These are phyloP conservation scores for Pristionchus mayeri DNA, from an alignment of 2,888 invertebrate genomes.

Conservation along the genomic window DNA sequence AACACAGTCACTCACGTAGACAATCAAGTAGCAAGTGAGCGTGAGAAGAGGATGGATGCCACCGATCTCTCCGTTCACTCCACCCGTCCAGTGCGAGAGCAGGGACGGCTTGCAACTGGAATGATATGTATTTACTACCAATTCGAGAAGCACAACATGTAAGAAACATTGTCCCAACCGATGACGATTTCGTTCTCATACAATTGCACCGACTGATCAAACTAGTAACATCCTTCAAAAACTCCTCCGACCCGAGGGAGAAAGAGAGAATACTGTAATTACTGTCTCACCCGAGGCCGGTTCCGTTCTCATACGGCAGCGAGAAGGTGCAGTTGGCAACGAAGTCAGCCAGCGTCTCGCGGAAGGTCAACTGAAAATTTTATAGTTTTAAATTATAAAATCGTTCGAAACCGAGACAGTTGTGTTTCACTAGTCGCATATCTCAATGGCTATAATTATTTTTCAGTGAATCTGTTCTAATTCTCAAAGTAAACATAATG, in stretches of 20 bases:
- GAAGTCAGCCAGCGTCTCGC: conserved; percentile 65
- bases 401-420: not conserved
- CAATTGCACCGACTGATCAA: no score
- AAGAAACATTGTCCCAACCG: not conserved
- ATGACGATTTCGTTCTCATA: conserved; percentile 46
- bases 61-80: no score
- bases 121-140: not conserved
- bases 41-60: conserved; percentile 56
- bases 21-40: conserved; percentile 55
- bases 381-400: not conserved
- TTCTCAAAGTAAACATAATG: no score
- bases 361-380: conserved; percentile 61
- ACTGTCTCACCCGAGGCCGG: not conserved
- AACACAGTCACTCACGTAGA: conserved; percentile 53
- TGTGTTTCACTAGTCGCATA: no score
- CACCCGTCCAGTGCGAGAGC: conserved; percentile 46
- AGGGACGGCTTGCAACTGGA: conserved; percentile 21
- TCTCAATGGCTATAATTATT: no score
- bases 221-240: no score
- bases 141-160: not conserved
- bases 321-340: conserved; percentile 67
- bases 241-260: not conserved
- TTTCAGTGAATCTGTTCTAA: no score
- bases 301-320: conserved; percentile 52
- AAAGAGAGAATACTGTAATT: not conserved